Base-by-base conservation (phyloP, 2,888 invertebrate species). In the Epiblema foenella region DNA sequence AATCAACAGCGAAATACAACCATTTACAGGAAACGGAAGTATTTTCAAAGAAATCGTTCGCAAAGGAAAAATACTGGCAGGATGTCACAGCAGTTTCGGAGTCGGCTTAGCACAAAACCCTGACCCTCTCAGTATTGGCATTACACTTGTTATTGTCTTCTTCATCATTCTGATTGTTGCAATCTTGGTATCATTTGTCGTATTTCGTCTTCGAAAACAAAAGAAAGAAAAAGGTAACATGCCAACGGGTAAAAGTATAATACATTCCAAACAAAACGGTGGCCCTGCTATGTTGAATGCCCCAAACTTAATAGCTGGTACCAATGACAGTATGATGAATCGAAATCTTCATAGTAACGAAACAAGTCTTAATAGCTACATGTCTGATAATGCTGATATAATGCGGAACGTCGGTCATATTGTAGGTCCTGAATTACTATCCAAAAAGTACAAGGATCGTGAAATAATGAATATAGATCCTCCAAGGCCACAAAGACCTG, bases 61-160 rank as follows among this genome's bases (percentile, higher is more conserved):
- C 57, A 95, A 95, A 79, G 98, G 98, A 24, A 96, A 96, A 87
- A 95, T 98, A 17, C 91, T 94, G 57, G 91, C 91, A 67, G 97
- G 97, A 17, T 98, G 98, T 83, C 95, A 95, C 73, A 96, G 96
- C 64, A 95, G 95, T 5, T 95, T 96, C 71, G 97, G 97, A 29
- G 95, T 96, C 49, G 97, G 97, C 33, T 95, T 96, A 1, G 95
- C 96, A 0, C 95, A 97, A 76, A 96, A 96, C 5, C 96, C 98
- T 2, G 97, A 98, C 90, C 98, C 98, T 0, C 92, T 99, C 10
- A 98, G 97, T 81, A 98, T 98, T 74, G 99, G 98, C 67, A 97
- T 99, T 72, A 98, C 98, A 0, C 93, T 99, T 42, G 98, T 99
- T 20, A 98, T 98, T 75, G 97, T 98, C 29, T 98, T 99, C 93